Conservation (phyloP, 2,797 vertebrate species). For the Kryptopterus vitreolus region DNA sequence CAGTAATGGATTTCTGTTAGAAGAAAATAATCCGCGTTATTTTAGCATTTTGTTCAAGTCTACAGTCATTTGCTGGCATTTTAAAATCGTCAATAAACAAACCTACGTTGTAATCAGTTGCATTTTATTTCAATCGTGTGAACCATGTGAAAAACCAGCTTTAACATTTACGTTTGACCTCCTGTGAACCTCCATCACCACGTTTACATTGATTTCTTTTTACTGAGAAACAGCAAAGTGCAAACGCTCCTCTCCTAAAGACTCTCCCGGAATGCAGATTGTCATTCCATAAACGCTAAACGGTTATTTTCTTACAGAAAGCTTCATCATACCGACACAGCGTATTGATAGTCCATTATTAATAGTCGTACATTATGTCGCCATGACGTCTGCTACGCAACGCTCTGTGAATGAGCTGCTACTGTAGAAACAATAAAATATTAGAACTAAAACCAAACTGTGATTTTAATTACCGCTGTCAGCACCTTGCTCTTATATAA, state of each 20-base stretch:
- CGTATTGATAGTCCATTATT: background rate
- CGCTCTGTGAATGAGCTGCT: background rate
- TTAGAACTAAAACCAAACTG: constrained; percentile 1
- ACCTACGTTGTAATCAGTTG: background rate
- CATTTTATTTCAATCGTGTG: background rate
- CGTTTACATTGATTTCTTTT: background rate
- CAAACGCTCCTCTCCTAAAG: background rate
- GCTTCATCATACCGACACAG: background rate
- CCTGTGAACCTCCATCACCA: background rate
- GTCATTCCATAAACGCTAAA: constrained; percentile 2
- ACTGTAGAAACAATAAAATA: background rate
- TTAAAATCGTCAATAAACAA: background rate
- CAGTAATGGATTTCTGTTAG: background rate
- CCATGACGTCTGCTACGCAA: background rate
- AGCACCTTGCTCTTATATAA: background rate
- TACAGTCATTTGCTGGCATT: background rate
- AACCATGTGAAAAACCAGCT: background rate
- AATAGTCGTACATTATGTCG: background rate
- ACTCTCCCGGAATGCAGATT: background rate
- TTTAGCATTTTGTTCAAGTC: background rate
- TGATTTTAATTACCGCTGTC: constrained; percentile 6
- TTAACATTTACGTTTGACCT: background rate
- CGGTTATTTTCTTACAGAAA: background rate
- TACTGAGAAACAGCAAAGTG: background rate
- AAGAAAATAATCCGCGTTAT: background rate